Evolutionary conservation across 2,797 vertebrate species (phyloP), one percentile per base, ranked within the genome.

Genomic region (Enoplosus armatus): DNA sequence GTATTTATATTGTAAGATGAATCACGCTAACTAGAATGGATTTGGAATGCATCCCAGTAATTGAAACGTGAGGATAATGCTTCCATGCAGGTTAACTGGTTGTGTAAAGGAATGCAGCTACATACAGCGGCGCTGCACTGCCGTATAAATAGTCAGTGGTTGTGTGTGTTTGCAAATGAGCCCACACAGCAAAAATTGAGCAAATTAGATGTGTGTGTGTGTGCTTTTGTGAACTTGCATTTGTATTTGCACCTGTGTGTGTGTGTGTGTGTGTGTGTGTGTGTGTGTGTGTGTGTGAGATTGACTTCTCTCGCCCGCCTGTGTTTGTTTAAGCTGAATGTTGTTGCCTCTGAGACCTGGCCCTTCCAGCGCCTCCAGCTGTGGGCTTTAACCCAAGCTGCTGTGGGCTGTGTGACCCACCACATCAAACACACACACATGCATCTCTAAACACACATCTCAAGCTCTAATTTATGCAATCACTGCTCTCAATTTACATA

Each of bases 401-500:
- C 80, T 84, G 70, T 41, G 58, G 59, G 72, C 74, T 31, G 58
- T 70, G 67, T 80, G 76, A 83, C 89, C 87, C 77, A 24, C 26
- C 77, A 43, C 76, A 81, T 81, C 76, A 83, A 65, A 75, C 48
- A 24, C 58, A 64, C 43, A 74, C 66, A 56, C 43, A 61, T 29
- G 24, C 56, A 82, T 73, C 29, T 75, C 73, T 72, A 82, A 83
- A 86, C 61, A 85, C 77, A 78, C 69, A 89, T 82, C 78, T 86
- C 83, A 64, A 82, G 74, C 80, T 78, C 14, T 89, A 92, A 93
- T 94, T 89, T 91, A 94, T 92, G 82, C 89, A 88, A 86, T 92
- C 89, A 85, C 65, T 71, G 51, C 27, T 80, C 79, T 56, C 22
- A 54, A 93, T 94, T 92, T 93, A 84, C 93, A 95, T 93, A 92